Base-by-base conservation (phyloP, 2,888 invertebrate species). In the Eupithecia tripunctaria region DNA sequence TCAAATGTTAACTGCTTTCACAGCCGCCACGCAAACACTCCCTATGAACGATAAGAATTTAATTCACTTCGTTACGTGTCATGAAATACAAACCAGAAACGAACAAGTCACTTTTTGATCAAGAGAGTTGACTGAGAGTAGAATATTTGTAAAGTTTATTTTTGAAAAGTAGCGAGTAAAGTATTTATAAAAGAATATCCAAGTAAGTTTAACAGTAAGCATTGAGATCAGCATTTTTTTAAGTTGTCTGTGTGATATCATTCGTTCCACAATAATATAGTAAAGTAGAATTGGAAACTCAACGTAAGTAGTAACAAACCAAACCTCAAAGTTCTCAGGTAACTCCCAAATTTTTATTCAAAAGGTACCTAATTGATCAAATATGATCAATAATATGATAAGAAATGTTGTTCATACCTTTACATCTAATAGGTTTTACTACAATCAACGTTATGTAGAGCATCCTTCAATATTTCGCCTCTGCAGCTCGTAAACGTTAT, bases 401-500 rank as follows among this genome's bases (percentile, higher is more conserved):
- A 2, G 47, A 47, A 47, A n/a, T 7, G 4, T 56, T 25, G 56
- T 56, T 56, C 56, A 56, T 56, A 56, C 56, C 14, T 25, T 25
- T 56, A 2, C n/a, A n/a, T n/a, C n/a, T 25, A 56, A 25, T 43
- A 56, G n/a, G n/a, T n/a, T n/a, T 25, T 25, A 5, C 1, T 25
- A 25, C 56, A 56, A 47, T 56, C 56, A n/a, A 21, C 25, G 25
- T 21, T 21, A 0, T 4, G 21, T 21, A 2, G 2, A 56, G 29
- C 18, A n/a, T 38, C n/a, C 15, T 60, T 3, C 29, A 41, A 10
- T 72, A 59, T 72, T 65, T 25, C 41, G 0, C 10, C 68, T 68
- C 68, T 68, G 38, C 29, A 14, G 29, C 36, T 41, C 12, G 68
- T 47, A 68, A 68, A 27, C 64, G 41, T 59, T 74, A 71, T 75